Evolutionary conservation across 2,797 vertebrate species (phyloP), one percentile per base, ranked within the genome.

Genomic region (Danio tinwini): DNA sequence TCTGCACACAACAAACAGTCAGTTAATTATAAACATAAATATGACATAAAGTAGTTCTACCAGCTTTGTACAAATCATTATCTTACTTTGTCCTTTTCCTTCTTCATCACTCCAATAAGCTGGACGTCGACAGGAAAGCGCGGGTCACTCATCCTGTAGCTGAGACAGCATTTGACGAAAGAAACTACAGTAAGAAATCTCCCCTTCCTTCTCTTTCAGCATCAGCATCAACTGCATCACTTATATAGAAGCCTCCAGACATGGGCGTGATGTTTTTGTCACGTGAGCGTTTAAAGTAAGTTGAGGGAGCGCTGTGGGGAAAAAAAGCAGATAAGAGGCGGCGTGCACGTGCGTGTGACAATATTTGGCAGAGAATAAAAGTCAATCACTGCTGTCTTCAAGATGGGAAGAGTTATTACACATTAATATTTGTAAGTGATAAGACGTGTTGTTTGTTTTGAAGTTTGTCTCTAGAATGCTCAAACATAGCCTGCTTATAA

Each of bases 11-110:
- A 42, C 1, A 64, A 49, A 19, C 19, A 37, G 73, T 7, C 17
- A 74, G 29, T 29, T 29, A 29, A 1, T 29, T 29, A 29, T 29
- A 3, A 29, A 29, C 29, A 29, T 29, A 29, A 29, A 29, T 29
- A 29, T 29, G 29, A 3, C 29, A 29, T 29, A 29, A 29, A 29
- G 29, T 29, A 29, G 1, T 29, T 29, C 29, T 29, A 29, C 29
- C 3, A 29, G 29, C 29, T 29, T 29, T 29, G 5, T 21, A 37
- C 13, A 6, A 16, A 42, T 40, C 29, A 40, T 19, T 9, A 5
- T 49, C 84, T 86, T 80, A 93, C 94, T 88, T 92, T 95, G 19
- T 88, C 82, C 78, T 87, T 91, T 0, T 89, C 87, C 50, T 91
- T 90, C 29, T 78, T 87, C 75, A 93, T 81, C 1, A 92, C 85